These are phyloP conservation scores for Caenorhabditis imperialis DNA, from an alignment of 2,888 invertebrate genomes.

Conservation along the genomic window DNA sequence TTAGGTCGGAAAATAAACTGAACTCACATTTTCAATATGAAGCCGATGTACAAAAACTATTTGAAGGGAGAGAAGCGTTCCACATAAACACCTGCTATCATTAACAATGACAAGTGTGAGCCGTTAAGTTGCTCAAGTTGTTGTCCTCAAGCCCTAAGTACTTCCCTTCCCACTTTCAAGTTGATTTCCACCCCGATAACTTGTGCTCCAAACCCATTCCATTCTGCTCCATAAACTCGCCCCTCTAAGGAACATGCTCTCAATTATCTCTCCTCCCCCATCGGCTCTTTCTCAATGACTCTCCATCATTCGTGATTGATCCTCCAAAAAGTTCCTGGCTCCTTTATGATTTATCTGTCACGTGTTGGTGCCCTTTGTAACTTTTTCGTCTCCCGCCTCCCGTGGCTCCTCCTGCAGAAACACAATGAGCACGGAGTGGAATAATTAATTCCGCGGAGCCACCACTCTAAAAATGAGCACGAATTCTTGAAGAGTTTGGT, in stretches of 20 bases:
- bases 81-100: too few species aligned
- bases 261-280: conserved; percentile 22
- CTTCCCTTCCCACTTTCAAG: too few species aligned
- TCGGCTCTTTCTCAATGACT: neutral
- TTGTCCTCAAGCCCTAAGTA: too few species aligned
- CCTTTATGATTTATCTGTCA: conserved; percentile 47
- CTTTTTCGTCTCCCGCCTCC: neutral
- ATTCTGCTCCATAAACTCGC: conserved; percentile 32
- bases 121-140: too few species aligned
- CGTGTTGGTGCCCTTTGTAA: conserved; percentile 16
- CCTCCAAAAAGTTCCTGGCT: conserved; percentile 28
- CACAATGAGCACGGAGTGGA: conserved; percentile 38
- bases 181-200: too few species aligned
- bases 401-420: conserved; percentile 40
- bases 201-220: too few species aligned
- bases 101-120: too few species aligned
- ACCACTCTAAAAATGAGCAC: too few species aligned
- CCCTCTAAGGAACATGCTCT: conserved; percentile 33
- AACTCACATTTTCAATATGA: too few species aligned
- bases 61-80: too few species aligned
- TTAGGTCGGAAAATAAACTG: too few species aligned
- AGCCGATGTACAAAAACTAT: too few species aligned
- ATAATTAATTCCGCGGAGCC: conserved; percentile 34
- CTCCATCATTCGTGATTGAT: conserved; percentile 44
- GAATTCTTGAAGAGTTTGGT: conserved; percentile 32